Conservation (phyloP, 1,140 invertebrate species). For the Hyles euphorbiae region DNA sequence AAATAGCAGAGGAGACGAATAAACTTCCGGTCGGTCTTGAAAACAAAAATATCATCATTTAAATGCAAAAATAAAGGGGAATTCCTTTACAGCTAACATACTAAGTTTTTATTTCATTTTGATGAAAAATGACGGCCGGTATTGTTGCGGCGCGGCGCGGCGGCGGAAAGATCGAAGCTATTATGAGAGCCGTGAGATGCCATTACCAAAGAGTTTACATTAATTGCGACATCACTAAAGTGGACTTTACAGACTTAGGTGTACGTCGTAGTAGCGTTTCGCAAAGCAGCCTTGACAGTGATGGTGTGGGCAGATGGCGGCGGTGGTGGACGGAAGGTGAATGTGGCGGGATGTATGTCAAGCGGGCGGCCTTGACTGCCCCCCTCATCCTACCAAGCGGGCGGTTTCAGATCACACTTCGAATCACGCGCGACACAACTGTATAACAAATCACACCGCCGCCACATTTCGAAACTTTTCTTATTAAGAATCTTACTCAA, state of each 20-base stretch:
- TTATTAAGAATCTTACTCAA: constrained; percentile 1
- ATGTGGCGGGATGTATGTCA: constrained; percentile 66
- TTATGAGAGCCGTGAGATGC: constrained; percentile 16
- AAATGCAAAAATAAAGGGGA: no score
- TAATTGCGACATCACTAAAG: constrained; percentile 51
- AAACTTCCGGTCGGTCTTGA: no score
- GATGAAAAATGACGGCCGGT: no score
- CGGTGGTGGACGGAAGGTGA: constrained; percentile 56
- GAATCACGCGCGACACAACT: neutral
- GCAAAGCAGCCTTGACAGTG: constrained; percentile 69
- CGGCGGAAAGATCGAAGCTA: no score
- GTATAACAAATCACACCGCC: no score
- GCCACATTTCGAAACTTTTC: neutral
- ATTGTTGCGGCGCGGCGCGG: no score
- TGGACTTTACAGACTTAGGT: constrained; percentile 36
- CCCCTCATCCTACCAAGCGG: constrained; percentile 39
- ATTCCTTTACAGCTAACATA: no score
- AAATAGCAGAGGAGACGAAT: neutral
- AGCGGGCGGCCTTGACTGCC: constrained; percentile 61
- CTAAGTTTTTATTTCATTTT: no score
- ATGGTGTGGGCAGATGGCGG: constrained; percentile 45
- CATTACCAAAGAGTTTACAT: constrained; percentile 13
- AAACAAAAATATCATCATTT: no score
- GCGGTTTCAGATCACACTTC: constrained; percentile 8
- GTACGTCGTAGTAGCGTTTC: constrained; percentile 41